Conservation (phyloP, 2,888 invertebrate species). For the Empis stercorea region DNA sequence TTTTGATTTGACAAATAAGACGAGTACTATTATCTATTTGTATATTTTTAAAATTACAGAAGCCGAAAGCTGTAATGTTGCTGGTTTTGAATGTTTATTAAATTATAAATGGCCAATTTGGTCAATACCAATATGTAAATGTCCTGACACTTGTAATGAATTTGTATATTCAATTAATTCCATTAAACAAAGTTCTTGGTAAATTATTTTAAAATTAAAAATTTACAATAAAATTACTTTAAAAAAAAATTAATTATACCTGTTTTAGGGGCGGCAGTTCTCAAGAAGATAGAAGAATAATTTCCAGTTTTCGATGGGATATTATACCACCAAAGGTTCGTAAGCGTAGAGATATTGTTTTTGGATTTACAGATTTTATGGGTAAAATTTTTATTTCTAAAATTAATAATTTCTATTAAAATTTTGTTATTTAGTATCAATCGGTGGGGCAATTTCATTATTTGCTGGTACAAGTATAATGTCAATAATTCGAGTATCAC, state of each 20-base stretch:
- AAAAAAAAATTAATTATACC: conserved; percentile 18
- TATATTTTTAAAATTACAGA: too few species aligned
- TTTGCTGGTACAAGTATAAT: conserved; percentile 41
- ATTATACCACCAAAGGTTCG: conserved; percentile 41
- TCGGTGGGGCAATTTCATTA: conserved; percentile 42
- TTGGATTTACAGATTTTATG: conserved; percentile 44
- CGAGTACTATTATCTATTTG: too few species aligned
- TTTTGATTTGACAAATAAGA: too few species aligned
- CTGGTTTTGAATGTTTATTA: conserved; percentile 28
- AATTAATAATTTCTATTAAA: not conserved
- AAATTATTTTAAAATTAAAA: conserved; percentile 2
- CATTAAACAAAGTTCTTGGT: conserved; percentile 28
- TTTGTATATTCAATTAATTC: conserved; percentile 27
- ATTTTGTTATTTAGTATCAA: conserved; percentile 34
- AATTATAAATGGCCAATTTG: conserved; percentile 33
- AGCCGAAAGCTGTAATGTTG: conserved; percentile 27
- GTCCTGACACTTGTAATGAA: conserved; percentile 29
- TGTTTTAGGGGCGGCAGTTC: conserved; percentile 13
- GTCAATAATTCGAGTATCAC: conserved; percentile 33
- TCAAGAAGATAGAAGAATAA: conserved; percentile 18
- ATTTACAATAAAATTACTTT: not conserved
- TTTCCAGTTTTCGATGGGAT: conserved; percentile 42
- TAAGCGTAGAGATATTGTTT: conserved; percentile 42
- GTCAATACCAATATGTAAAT: conserved; percentile 30
- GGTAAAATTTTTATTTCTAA: conserved; percentile 26